A percentile compares a stretch with the other conserved stretches of the same genome.
phyloP scores from a whole-genome alignment of 1,140 invertebrate genomes.

The Apis dorsata region DNA sequence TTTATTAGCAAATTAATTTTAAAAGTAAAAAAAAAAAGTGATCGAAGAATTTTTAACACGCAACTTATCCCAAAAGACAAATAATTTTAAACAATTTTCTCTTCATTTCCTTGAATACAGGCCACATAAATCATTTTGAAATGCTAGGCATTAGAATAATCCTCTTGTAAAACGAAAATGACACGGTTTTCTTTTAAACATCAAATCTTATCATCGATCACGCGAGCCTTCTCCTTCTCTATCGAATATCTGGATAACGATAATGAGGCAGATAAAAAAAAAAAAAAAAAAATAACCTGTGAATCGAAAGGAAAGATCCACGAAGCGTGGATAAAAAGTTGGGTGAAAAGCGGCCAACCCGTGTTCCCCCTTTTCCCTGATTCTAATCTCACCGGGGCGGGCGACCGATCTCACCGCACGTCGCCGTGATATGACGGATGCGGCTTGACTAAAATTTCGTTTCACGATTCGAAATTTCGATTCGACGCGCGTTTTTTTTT shows the following conservation, averaged over 20 bases:
- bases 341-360: neutral
- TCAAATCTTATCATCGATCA: neutral
- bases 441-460: constrained; percentile 61
- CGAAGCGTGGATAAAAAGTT: neutral
- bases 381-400: neutral
- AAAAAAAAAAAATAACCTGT: too few relatives aligned
- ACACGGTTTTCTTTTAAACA: neutral
- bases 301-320: neutral
- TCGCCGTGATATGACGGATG: constrained; percentile 58
- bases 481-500: constrained; percentile 45
- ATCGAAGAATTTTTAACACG: too few relatives aligned
- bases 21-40: too few relatives aligned
- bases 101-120: too few relatives aligned
- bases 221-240: neutral
- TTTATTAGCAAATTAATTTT: too few relatives aligned
- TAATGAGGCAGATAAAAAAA: neutral
- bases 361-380: neutral
- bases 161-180: neutral
- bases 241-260: neutral
- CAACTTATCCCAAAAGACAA: too few relatives aligned
- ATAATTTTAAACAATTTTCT: too few relatives aligned
- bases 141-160: neutral
- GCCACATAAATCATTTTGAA: too few relatives aligned
- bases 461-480: constrained; percentile 42
- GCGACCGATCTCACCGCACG: constrained; percentile 16